These are phyloP conservation scores for Tetramorium simillimum DNA, from an alignment of 1,140 invertebrate genomes.

Conservation along the genomic window DNA sequence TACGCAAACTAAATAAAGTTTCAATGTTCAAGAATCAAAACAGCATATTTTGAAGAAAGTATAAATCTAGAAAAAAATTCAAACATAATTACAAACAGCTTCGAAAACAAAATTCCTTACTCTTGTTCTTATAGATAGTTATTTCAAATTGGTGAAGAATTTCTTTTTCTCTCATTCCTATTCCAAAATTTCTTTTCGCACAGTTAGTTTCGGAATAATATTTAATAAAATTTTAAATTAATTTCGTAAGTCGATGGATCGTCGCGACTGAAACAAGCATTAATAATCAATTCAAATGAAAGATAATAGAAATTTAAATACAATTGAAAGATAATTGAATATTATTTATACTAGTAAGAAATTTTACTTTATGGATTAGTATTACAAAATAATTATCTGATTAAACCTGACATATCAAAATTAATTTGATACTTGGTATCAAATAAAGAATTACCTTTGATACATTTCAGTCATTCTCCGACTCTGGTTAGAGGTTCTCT, in stretches of 20 bases:
- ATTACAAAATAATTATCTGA: neutral
- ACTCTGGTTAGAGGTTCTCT: neutral
- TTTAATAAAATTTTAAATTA: neutral
- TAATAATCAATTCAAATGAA: too few relatives aligned
- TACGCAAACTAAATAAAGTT: constrained; percentile 29
- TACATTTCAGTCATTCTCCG: neutral
- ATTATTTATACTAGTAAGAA: neutral
- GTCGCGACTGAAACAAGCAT: neutral
- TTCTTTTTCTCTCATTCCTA: neutral
- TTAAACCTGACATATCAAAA: neutral
- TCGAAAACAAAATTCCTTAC: constrained; percentile 32
- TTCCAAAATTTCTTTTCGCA: neutral
- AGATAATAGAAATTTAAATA: neutral
- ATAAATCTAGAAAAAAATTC: neutral
- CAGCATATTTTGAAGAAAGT: neutral
- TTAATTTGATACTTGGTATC: too few relatives aligned
- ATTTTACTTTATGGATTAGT: neutral
- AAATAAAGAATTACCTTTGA: neutral
- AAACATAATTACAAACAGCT: neutral
- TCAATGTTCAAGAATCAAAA: neutral
- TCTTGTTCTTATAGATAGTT: neutral
- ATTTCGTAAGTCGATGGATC: neutral
- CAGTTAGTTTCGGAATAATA: neutral
- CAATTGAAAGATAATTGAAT: neutral
- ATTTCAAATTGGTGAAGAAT: constrained; percentile 8